These are phyloP conservation scores for Leptinotarsa lineolata DNA, from an alignment of 1,140 invertebrate species.

Conservation along the genomic window DNA sequence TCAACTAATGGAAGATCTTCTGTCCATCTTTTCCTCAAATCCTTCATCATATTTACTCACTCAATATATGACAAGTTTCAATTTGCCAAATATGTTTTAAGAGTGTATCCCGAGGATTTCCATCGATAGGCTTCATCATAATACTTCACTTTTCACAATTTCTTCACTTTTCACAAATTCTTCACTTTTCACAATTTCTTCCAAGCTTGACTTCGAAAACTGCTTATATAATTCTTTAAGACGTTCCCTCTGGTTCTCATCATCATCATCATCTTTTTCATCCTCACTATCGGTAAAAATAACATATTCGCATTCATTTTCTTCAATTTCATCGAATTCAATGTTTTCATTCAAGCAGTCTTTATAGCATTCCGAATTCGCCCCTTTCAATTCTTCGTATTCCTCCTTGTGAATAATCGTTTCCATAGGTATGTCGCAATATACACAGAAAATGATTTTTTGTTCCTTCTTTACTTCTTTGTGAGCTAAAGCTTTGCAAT, in stretches of 20 bases:
- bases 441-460: conserved; percentile 41
- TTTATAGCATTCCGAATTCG: conserved; percentile 30
- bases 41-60: no score
- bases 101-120: no score
- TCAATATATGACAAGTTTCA: no score
- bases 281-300: conserved; percentile 39
- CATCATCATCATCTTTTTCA: conserved; percentile 29
- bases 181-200: background rate
- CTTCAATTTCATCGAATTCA: conserved; percentile 38
- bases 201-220: conserved; percentile 12
- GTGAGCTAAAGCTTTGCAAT: conserved; percentile 46
- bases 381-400: conserved; percentile 21
- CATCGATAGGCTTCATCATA: no score
- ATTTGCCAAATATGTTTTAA: no score
- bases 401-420: conserved; percentile 30
- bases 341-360: conserved; percentile 41
- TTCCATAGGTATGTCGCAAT: conserved; percentile 48
- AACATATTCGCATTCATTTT: conserved; percentile 37
- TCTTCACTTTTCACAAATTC: no score
- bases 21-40: no score
- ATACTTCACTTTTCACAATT: background rate
- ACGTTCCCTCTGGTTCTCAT: conserved; percentile 22
- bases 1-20: no score
- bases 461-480: conserved; percentile 40
- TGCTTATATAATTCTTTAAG: conserved; percentile 15